Percentiles rank a stretch among this genome's conserved stretches.
Conservation (phyloP, 2,888 invertebrate genomes). For the Andrena camellia region DNA sequence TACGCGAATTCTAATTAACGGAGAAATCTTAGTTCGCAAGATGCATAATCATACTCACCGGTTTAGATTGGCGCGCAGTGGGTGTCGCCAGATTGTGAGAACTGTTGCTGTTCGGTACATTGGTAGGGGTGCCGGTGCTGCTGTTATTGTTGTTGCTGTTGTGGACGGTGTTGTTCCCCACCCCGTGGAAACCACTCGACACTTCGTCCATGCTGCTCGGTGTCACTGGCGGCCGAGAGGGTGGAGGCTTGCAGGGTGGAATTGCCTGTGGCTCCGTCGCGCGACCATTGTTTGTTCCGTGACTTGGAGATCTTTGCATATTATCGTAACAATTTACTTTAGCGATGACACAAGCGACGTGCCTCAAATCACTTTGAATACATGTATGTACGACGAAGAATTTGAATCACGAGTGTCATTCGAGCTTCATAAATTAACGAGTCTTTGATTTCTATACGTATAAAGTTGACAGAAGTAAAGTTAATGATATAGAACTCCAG, state of each 20-base stretch:
- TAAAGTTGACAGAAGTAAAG: no score
- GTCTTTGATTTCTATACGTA: no score
- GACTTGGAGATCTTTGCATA: slow-evolving; percentile 74
- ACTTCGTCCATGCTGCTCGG: slow-evolving; percentile 78
- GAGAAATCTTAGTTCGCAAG: not conserved
- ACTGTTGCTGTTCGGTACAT: slow-evolving; percentile 81
- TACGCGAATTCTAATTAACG: not conserved
- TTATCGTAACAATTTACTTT: slow-evolving; percentile 41
- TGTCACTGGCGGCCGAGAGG: slow-evolving; percentile 82
- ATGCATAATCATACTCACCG: slow-evolving; percentile 71
- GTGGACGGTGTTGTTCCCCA: slow-evolving; percentile 70
- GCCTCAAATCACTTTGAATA: no score
- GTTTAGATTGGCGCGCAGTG: slow-evolving; percentile 81
- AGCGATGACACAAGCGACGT: slow-evolving; percentile 4
- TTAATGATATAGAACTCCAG: no score
- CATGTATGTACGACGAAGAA: not conserved
- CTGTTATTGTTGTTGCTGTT: slow-evolving; percentile 69
- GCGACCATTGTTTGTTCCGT: slow-evolving; percentile 80
- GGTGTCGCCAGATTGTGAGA: slow-evolving; percentile 81
- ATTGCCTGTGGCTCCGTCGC: slow-evolving; percentile 79
- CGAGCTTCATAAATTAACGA: no score
- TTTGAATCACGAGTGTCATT: slow-evolving; percentile 9
- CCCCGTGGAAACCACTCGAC: slow-evolving; percentile 63
- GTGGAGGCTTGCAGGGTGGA: slow-evolving; percentile 83
- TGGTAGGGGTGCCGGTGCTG: slow-evolving; percentile 76